Evolutionary conservation across 2,888 invertebrate genomes (phyloP), one percentile per base, ranked within the genome.

Genomic region (Ophioninae sp.): DNA sequence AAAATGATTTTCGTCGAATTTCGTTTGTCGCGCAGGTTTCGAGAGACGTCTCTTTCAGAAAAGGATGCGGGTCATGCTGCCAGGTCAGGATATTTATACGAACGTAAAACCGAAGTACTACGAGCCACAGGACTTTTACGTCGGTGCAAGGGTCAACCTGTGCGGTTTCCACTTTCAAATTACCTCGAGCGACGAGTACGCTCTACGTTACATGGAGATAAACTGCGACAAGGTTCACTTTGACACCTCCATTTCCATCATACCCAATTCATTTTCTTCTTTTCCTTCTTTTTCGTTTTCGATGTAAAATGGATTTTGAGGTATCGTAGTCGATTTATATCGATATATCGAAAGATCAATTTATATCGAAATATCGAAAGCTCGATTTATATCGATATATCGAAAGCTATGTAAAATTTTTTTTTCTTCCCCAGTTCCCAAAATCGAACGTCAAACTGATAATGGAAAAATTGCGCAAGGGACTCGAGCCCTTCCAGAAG

Each of bases 161-260:
- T 96, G 96, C 90, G 95, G 95, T 86, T 97, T 97, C 89, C 93
- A 95, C 68, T 98, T 98, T 92, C 93, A 96, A 69, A 94, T 99
- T 44, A 94, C 95, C 0, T 95, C 96, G 1, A 97, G 98, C 1
- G 98, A 99, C 91, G 96, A 97, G 89, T 98, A 97, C 90, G 97
- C 97, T 0, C 93, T 98, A 72, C 94, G 96, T 64, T 98, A 97
- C 90, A 96, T 98, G 98, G 98, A 98, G 92, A 90, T 96, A 8
- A 94, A 97, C 92, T 93, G 95, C 79, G 93, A 95, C 79, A 95
- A 97, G 94, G 97, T 97, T 37, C 37, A 37, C 2, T 90, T 88
- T 67, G 65, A 68, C 74, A 44, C 73, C 22, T 13, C 17, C n/a
- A 30, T 58, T 20, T 9, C 37, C 9, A 2, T 59, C 30, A 22